phyloP scores from a whole-genome alignment of 1,140 invertebrate species.

The Littorina saxatilis region DNA sequence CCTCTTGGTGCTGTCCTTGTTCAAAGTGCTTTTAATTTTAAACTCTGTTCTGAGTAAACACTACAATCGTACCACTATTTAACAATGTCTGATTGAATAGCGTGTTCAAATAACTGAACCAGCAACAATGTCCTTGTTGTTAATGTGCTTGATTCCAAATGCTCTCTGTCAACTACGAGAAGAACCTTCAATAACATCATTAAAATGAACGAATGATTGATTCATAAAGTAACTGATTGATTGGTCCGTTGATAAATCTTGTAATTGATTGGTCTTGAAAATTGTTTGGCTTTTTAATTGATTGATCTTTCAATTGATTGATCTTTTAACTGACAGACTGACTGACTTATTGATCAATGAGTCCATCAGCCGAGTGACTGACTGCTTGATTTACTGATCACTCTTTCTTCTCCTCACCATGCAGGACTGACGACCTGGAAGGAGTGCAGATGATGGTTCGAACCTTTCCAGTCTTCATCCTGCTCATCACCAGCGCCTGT shows the following conservation, averaged over 20 bases:
- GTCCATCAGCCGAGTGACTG: background rate
- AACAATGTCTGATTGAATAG: background rate
- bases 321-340: background rate
- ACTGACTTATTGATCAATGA: background rate
- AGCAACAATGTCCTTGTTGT: too few relatives aligned
- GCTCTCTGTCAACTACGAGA: too few relatives aligned
- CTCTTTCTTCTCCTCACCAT: background rate
- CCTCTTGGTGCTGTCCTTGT: background rate
- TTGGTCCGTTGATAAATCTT: too few relatives aligned
- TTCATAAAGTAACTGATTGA: too few relatives aligned
- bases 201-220: too few relatives aligned
- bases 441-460: background rate
- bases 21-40: background rate
- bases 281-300: too few relatives aligned
- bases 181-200: too few relatives aligned
- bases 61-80: background rate
- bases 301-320: too few relatives aligned
- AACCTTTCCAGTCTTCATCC: slow-evolving; percentile 27
- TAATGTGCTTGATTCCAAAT: too few relatives aligned
- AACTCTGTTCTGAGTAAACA: background rate
- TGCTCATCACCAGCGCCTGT: background rate
- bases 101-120: background rate
- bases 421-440: background rate
- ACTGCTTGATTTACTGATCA: background rate
- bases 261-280: too few relatives aligned